Conservation (phyloP, 2,888 invertebrate genomes). For the Erannis defoliaria region DNA sequence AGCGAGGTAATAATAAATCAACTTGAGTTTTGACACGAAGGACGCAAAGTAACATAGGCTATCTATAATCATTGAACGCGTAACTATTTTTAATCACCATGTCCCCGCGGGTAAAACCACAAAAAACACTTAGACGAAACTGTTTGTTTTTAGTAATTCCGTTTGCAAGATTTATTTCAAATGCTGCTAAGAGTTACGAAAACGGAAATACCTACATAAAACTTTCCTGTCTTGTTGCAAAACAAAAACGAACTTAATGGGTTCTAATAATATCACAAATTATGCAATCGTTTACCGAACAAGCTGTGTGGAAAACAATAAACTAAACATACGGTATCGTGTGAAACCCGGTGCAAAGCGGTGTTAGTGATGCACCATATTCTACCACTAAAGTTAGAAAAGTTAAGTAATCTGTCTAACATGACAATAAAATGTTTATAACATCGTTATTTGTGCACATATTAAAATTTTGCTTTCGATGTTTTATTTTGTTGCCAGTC, state of each 20-base stretch:
- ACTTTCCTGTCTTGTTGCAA: slow-evolving; percentile 6
- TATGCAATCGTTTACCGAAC: slow-evolving; percentile 63
- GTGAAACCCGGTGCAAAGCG: slow-evolving; percentile 59
- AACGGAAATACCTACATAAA: slow-evolving; percentile 1
- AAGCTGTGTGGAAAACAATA: slow-evolving; percentile 62
- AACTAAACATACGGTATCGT: slow-evolving; percentile 62
- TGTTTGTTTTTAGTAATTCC: background rate
- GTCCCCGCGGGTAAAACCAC: background rate
- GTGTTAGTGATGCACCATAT: slow-evolving; percentile 14
- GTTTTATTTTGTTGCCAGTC: no score
- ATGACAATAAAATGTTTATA: no score
- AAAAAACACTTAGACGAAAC: background rate
- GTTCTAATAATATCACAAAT: slow-evolving; percentile 49
- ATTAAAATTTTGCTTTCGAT: no score
- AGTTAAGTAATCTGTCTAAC: no score
- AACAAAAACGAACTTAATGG: slow-evolving; percentile 44
- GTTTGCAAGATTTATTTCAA: background rate
- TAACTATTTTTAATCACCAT: no score
- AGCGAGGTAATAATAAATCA: no score
- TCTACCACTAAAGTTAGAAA: no score
- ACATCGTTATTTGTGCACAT: no score
- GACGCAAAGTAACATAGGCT: no score
- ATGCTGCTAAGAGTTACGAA: background rate
- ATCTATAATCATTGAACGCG: no score
- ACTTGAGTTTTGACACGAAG: no score